Evolutionary conservation across 2,797 vertebrate species (phyloP), one percentile per base, ranked within the genome.

Genomic region (Microcaecilia unicolor): DNA sequence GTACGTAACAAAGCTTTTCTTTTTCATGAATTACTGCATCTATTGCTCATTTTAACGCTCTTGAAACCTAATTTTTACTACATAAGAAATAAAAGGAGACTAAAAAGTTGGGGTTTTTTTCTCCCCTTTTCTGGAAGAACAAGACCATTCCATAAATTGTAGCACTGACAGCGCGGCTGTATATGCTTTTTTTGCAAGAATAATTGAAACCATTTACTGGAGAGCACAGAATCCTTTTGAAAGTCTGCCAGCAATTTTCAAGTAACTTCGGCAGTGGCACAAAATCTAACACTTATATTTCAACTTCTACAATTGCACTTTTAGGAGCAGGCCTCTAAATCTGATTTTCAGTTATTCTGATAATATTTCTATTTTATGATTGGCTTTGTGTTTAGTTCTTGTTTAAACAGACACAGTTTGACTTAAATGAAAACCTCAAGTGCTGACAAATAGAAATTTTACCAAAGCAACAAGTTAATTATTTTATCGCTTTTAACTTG

Each of bases 291-390:
- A 63, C 58, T 67, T 34, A 48, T 65, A 70, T 75, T 70, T 70
- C 74, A 74, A 70, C 55, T 61, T 80, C 64, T 61, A 70, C 56
- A 69, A 72, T 76, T 80, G 65, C 76, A 74, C 78, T 80, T 74
- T 78, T 70, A 75, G 62, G 72, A 76, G 58, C 70, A 83, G 76
- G 74, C 72, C 76, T 75, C 74, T 74, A 66, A 59, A 36, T 78
- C 78, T 70, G 64, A 76, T 71, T 81, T 79, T 78, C 64, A 58
- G 60, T 74, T 71, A 46, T 75, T 78, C 63, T 58, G 53, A 70
- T 78, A 71, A 59, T 64, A 71, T 64, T 72, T 84, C 72, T 75
- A 74, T 77, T 84, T 70, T 78, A 70, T 63, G 56, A 78, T 80
- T 77, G 67, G 55, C 63, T 73, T 79, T 78, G 65, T 68, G 70